Evolutionary conservation across 2,797 vertebrate genomes (phyloP).

Genomic region (Parotocinclus haroldoi): DNA sequence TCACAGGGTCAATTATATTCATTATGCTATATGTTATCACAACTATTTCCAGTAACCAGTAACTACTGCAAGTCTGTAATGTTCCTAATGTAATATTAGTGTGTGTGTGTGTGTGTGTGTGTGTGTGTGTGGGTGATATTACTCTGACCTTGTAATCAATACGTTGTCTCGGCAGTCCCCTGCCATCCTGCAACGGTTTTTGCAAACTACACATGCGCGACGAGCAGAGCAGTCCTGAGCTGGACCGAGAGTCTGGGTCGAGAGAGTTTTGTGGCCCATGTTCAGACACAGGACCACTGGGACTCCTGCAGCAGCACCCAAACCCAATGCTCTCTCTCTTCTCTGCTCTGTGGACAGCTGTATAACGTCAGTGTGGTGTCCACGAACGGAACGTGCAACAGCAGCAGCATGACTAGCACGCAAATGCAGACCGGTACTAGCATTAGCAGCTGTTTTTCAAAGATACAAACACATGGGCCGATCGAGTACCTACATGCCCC

Average conservation of each 20-base stretch:
- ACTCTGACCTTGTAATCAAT: no score
- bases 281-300: constrained; percentile 42
- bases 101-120: no score
- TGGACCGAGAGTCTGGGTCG: constrained; percentile 66
- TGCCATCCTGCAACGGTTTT: constrained; percentile 63
- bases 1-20: no score
- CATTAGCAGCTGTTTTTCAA: not conserved
- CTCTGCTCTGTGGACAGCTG: constrained; percentile 60
- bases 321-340: constrained; percentile 58
- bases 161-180: constrained; percentile 55
- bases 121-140: no score
- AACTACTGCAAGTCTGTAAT: no score
- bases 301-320: constrained; percentile 52
- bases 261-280: constrained; percentile 47
- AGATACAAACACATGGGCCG: no score
- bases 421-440: constrained; percentile 63
- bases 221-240: constrained; percentile 55
- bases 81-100: no score
- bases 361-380: constrained; percentile 63
- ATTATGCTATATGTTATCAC: no score
- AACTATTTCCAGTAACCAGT: no score
- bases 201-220: constrained; percentile 57
- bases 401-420: constrained; percentile 52
- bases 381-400: constrained; percentile 65
- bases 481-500: no score